Evolutionary conservation across 2,113 vertebrate genomes (phyloP), one percentile per base, ranked within the genome.

Genomic region (Struthidea cinerea): DNA sequence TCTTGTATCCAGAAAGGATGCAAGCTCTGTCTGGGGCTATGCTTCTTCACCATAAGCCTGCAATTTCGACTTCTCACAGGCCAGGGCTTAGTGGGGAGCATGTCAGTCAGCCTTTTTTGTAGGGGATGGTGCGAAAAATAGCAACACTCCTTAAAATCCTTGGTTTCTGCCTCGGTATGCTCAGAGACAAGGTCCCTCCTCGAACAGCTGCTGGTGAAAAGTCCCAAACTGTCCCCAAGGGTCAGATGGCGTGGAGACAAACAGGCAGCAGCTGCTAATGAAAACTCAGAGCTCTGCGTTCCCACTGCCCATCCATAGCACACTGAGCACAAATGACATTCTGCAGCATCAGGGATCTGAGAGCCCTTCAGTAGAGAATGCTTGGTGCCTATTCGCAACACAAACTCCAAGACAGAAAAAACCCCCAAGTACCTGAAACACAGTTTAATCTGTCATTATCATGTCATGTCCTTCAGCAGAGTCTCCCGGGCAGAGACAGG

Each of bases 321-420:
- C 0, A 3, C 30, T 57, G 71, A 87, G 19, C 47, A 41, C 27
- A 83, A 57, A 21, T 0, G 3, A 16, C 21, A 11, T 10, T 65
- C 42, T 85, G 41, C 41, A 86, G 50, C 35, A 9, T 50, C n/a
- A 27, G 57, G 8, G 13, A 10, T 61, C 53, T 80, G 49, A 35
- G 46, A 65, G 28, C 13, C 37, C 22, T 59, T 85, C 32, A 65
- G 86, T 52, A 85, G 28, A 47, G 13, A 68, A 32, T 68, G 24
- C 32, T 71, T 41, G 42, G 14, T 91, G 27, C 24, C 44, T 56
- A 2, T 39, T 46, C 44, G 56, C 7, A 5, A 23, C 7, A 21
- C 18, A 64, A 82, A 17, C 12, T 88, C 53, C 23, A 16, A 47
- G 57, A 24, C 16, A 44, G 7, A 73, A 56, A 53, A 53, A 23